Percentiles rank a stretch among this genome's conserved stretches.
Conservation (phyloP, 2,888 invertebrate species). For the Cotesia congregata region DNA sequence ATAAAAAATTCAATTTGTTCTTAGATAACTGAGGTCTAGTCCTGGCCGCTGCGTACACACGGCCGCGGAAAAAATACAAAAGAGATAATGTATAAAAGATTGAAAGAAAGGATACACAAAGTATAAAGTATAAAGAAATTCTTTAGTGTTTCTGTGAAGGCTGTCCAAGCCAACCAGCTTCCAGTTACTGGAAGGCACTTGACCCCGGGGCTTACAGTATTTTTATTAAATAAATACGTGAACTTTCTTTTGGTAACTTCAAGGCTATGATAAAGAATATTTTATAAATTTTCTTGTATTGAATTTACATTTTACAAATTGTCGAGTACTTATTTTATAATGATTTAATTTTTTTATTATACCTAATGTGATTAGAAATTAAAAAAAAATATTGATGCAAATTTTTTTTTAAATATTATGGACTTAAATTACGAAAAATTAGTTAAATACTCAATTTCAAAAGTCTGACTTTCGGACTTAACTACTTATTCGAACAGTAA, state of each 20-base stretch:
- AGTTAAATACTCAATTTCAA: too few species aligned
- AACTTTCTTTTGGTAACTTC: neutral
- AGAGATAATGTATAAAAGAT: slow-evolving; percentile 22
- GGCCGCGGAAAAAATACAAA: slow-evolving; percentile 30
- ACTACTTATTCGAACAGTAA: too few species aligned
- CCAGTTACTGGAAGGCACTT: slow-evolving; percentile 33
- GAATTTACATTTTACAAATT: too few species aligned
- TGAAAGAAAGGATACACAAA: slow-evolving; percentile 37
- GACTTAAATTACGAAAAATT: too few species aligned
- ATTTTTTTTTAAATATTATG: too few species aligned
- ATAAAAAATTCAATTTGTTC: slow-evolving; percentile 47
- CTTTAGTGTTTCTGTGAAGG: slow-evolving; percentile 42
- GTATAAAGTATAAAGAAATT: slow-evolving; percentile 48
- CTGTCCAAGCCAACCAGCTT: slow-evolving; percentile 36
- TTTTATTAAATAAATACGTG: slow-evolving; percentile 45
- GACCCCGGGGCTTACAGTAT: slow-evolving; percentile 31
- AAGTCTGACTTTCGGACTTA: too few species aligned
- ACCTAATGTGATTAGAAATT: too few species aligned
- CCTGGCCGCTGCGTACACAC: slow-evolving; percentile 1
- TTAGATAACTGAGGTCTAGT: slow-evolving; percentile 19
- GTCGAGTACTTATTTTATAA: too few species aligned
- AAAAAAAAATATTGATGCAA: too few species aligned
- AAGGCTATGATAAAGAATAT: too few species aligned
- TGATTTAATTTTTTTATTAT: too few species aligned
- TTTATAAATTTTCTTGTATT: too few species aligned